Conservation (phyloP, 1,140 invertebrate species). For the Eumaeus atala region DNA sequence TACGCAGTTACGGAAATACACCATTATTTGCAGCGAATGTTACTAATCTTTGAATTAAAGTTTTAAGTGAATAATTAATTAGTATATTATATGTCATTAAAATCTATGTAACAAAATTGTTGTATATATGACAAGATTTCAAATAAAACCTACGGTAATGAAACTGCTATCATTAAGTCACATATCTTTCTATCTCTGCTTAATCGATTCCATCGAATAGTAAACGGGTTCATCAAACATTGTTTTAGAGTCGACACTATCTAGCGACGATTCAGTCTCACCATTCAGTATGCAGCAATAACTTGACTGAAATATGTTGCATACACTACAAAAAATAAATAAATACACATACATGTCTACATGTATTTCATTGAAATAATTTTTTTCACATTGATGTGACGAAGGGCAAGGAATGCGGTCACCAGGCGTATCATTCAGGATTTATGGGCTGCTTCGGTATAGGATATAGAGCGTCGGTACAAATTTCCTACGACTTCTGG, state of each 20-base stretch:
- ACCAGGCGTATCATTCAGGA: constrained; percentile 44
- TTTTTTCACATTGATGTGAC: constrained; percentile 35
- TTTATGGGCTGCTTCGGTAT: constrained; percentile 66
- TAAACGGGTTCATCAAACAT: constrained; percentile 9
- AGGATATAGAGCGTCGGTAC: constrained; percentile 49
- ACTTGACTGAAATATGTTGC: constrained; percentile 8
- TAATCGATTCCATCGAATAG: constrained; percentile 40
- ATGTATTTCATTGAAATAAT: constrained; percentile 61
- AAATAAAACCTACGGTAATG: constrained; percentile 14
- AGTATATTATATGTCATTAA: constrained; percentile 23
- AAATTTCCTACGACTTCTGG: constrained; percentile 66
- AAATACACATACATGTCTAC: too few relatives aligned
- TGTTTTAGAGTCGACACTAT: neutral
- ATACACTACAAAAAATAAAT: constrained; percentile 10
- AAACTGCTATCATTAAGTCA: constrained; percentile 16
- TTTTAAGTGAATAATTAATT: constrained; percentile 23
- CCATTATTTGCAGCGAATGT: constrained; percentile 17
- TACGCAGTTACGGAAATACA: constrained; percentile 28
- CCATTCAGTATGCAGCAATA: constrained; percentile 3
- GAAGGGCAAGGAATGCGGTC: constrained; percentile 44
- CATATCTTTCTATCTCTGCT: constrained; percentile 21
- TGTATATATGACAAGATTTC: constrained; percentile 5
- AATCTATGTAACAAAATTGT: neutral
- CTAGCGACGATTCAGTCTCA: constrained; percentile 6
- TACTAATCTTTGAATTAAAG: constrained; percentile 1